Base-by-base conservation (phyloP, 2,888 invertebrate species). In the Auanema freiburgensis region DNA sequence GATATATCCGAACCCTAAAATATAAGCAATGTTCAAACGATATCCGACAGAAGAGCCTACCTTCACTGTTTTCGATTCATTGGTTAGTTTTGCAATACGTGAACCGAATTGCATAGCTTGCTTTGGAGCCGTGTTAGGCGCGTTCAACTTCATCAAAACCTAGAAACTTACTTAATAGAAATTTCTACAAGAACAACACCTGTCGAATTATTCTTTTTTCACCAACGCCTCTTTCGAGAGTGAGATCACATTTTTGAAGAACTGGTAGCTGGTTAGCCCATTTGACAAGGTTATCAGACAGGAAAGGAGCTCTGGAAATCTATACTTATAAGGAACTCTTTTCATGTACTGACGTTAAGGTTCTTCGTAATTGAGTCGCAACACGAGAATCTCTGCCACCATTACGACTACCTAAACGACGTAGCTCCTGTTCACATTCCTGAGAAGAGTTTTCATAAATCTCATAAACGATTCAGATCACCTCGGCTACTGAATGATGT, bases 21-120 rank as follows among this genome's bases (percentile, higher is more conserved):
- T 33, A 33, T 33, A 5, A n/a, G n/a, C n/a, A n/a, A n/a, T n/a
- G n/a, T n/a, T n/a, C n/a, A n/a, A n/a, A n/a, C n/a, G n/a, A n/a
- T n/a, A n/a, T n/a, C n/a, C n/a, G n/a, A n/a, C n/a, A n/a, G n/a
- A n/a, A n/a, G n/a, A n/a, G n/a, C n/a, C n/a, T n/a, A 60, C 61
- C 44, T 63, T 63, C 12, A 58, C 40, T 5, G 16, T n/a, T 41
- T 63, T 58, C 14, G 53, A 57, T 14, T 25, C 10, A 41, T 77
- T 91, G 5, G 93, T 88, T 66, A 87, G 72, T 71, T 88, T 88
- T 4, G 88, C 97, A 81, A 98, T 94, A 82, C 92, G 88, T 0
- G 93, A 93, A 12, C 98, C 98, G 87, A 98, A 98, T 84, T 98
- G 98, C 76, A 98, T 89, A 0, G 97, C 98, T 83, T 93, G 86